Percentiles rank a stretch among this genome's conserved stretches.
Conservation (phyloP, 2,888 invertebrate species). For the Spisula solida region DNA sequence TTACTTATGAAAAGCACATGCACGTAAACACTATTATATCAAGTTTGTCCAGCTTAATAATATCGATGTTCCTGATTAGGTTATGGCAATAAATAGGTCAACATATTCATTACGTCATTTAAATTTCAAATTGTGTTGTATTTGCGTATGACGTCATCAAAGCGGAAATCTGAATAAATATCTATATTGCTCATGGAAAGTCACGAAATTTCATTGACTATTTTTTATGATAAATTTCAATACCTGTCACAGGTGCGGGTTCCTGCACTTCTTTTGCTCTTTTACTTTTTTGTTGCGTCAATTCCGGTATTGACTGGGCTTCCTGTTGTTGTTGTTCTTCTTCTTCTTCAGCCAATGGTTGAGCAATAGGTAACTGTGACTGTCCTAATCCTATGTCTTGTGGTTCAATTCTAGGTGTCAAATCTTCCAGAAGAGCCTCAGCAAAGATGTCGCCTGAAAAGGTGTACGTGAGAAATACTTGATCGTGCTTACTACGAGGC, state of each 20-base stretch:
- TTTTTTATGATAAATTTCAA: neutral
- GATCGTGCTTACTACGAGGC: too few relatives aligned
- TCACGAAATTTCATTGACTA: too few relatives aligned
- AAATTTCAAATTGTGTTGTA: neutral
- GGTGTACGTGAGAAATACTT: too few relatives aligned
- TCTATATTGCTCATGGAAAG: too few relatives aligned
- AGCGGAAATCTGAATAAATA: neutral
- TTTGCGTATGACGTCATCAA: too few relatives aligned
- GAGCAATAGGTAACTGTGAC: conserved; percentile 14
- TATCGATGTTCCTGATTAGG: too few relatives aligned
- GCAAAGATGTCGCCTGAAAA: conserved; percentile 74
- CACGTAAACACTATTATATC: too few relatives aligned
- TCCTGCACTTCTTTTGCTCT: conserved; percentile 4
- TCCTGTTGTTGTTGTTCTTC: neutral
- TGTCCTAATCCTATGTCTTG: conserved; percentile 35
- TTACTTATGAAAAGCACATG: too few relatives aligned
- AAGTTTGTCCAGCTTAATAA: too few relatives aligned
- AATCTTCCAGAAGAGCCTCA: conserved; percentile 71
- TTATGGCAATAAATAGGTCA: too few relatives aligned
- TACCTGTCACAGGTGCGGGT: neutral
- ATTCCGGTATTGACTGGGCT: neutral
- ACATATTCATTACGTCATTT: neutral
- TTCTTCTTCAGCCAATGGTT: neutral
- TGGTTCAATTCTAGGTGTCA: conserved; percentile 62
- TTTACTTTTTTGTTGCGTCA: conserved; percentile 4